These are phyloP conservation scores for Standfussiana lucernea DNA, from an alignment of 2,888 invertebrate species.

Conservation along the genomic window DNA sequence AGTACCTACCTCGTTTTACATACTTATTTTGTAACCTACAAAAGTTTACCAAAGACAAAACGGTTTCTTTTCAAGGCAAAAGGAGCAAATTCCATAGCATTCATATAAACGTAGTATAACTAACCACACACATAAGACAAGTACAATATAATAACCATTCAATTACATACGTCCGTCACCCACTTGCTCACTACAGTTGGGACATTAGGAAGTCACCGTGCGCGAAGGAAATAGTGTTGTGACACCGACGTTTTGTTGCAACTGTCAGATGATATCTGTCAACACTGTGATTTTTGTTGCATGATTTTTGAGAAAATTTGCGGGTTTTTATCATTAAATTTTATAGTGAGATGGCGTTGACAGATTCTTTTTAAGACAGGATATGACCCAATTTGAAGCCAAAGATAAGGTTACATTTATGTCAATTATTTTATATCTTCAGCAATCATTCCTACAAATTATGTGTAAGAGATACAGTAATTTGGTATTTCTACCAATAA, in stretches of 20 bases:
- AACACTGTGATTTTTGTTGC: slow-evolving; percentile 20
- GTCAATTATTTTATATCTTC: too few relatives aligned
- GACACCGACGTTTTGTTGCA: slow-evolving; percentile 56
- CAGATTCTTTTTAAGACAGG: not conserved
- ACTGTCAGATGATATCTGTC: slow-evolving; percentile 62
- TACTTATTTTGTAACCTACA: not conserved
- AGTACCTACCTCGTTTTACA: not conserved
- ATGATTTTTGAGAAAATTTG: slow-evolving; percentile 7
- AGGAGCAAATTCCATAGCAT: slow-evolving; percentile 19
- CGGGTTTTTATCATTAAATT: not conserved
- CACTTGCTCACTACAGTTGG: slow-evolving; percentile 77
- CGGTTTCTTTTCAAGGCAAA: slow-evolving; percentile 6
- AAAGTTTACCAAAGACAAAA: not conserved
- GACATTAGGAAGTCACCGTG: slow-evolving; percentile 77
- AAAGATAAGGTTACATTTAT: not conserved
- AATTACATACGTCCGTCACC: slow-evolving; percentile 79
- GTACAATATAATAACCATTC: slow-evolving; percentile 52
- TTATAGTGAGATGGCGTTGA: not conserved
- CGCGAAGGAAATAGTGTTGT: slow-evolving; percentile 65
- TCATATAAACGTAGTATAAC: slow-evolving; percentile 29
- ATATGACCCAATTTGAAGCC: not conserved
- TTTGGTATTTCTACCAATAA: slow-evolving; percentile 11
- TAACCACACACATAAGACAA: slow-evolving; percentile 24
- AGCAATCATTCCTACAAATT: slow-evolving; percentile 2
- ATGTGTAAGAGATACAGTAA: not conserved